A percentile compares a stretch with the other conserved stretches of the same genome.
Conservation (phyloP, 2,888 invertebrate genomes). For the Amphipoea oculea region DNA sequence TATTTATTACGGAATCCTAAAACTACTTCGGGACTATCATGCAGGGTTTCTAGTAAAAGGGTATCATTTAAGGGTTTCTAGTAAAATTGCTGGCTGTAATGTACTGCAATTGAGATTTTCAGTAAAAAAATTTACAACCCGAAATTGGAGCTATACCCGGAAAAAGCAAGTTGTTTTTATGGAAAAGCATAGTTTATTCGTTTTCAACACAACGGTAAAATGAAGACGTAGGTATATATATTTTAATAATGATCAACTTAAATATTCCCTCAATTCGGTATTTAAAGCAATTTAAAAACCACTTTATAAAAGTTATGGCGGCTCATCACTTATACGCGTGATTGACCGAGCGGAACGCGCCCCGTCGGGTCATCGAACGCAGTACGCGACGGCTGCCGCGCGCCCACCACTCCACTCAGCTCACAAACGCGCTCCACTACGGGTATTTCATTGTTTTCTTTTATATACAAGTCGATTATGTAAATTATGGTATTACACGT, state of each 20-base stretch:
- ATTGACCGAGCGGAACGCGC: too few species aligned
- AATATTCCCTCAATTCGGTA: not conserved
- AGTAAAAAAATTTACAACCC: not conserved
- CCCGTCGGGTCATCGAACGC: too few species aligned
- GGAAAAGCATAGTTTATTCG: not conserved
- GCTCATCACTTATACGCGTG: too few species aligned
- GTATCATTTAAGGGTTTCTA: not conserved
- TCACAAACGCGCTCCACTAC: too few species aligned
- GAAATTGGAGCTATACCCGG: conserved; percentile 10
- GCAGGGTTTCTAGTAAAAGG: not conserved
- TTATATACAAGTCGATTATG: too few species aligned
- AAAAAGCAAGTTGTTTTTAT: not conserved
- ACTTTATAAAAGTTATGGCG: too few species aligned
- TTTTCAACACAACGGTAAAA: not conserved
- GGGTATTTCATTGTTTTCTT: too few species aligned
- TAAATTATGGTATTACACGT: too few species aligned
- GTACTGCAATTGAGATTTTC: not conserved
- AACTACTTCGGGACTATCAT: not conserved
- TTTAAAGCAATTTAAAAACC: not conserved
- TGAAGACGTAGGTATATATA: too few species aligned
- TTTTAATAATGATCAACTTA: not conserved
- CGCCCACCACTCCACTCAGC: too few species aligned
- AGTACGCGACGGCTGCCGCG: too few species aligned
- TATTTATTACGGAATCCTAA: not conserved
- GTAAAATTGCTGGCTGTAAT: not conserved